These are phyloP conservation scores for Papilio helenus DNA, from an alignment of 1,140 invertebrate genomes.

Conservation along the genomic window DNA sequence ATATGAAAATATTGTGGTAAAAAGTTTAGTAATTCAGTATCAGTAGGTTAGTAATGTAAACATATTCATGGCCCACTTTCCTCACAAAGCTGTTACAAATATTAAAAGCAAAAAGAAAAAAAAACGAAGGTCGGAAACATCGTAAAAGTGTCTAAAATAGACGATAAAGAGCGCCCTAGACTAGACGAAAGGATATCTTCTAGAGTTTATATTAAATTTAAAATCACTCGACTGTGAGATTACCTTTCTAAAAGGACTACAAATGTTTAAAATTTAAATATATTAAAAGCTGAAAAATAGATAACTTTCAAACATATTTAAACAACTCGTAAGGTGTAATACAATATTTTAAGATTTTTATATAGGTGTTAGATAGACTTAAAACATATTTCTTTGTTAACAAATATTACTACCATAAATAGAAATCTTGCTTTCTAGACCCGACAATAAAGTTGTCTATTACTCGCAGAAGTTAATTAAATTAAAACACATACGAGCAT, in stretches of 20 bases:
- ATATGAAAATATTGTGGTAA: too few species aligned
- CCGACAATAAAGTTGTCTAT: too few species aligned
- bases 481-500: background rate
- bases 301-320: too few species aligned
- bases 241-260: background rate
- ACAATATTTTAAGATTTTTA: background rate
- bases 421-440: background rate
- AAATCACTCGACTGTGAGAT: slow-evolving; percentile 1
- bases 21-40: background rate
- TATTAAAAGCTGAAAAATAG: background rate
- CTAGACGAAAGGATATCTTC: background rate
- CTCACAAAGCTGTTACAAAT: background rate
- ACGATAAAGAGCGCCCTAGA: background rate
- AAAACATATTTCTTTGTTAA: background rate
- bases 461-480: background rate
- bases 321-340: too few species aligned
- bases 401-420: background rate
- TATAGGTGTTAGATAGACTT: background rate
- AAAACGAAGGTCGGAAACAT: background rate
- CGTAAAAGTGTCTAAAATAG: background rate
- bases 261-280: background rate
- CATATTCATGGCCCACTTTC: background rate
- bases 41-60: background rate
- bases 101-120: background rate
- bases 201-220: background rate